Percentiles rank a stretch among this genome's conserved stretches.
These are phyloP conservation scores for Diachasmimorpha longicaudata DNA, from an alignment of 1,140 invertebrate genomes.

Conservation along the genomic window DNA sequence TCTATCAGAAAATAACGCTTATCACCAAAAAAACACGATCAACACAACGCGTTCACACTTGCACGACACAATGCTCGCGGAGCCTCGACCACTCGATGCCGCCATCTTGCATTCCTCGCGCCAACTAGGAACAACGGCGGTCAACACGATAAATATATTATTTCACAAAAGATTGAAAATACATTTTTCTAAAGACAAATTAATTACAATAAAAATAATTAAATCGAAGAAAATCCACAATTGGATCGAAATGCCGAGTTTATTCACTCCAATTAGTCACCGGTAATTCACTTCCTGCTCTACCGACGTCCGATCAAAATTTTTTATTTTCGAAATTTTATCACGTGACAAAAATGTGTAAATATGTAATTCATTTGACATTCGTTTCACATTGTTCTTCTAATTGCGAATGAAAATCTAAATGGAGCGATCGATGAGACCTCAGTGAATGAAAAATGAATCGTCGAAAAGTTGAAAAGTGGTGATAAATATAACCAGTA, in stretches of 20 bases:
- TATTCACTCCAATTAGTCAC: not conserved
- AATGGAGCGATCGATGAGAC: not conserved
- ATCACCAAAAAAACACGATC: no score
- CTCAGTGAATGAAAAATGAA: slow-evolving; percentile 1
- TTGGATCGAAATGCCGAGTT: not conserved
- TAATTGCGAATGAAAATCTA: slow-evolving; percentile 8
- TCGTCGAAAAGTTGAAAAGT: not conserved
- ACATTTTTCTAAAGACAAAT: no score
- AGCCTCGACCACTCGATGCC: no score
- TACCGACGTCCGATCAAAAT: not conserved
- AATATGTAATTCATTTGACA: slow-evolving; percentile 38
- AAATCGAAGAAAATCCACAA: no score
- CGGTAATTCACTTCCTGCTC: not conserved
- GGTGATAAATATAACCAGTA: not conserved
- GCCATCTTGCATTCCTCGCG: no score
- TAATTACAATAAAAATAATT: no score
- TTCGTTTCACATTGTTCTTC: slow-evolving; percentile 48
- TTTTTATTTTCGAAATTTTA: not conserved
- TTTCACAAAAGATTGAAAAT: no score
- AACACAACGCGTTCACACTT: no score
- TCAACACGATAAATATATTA: no score
- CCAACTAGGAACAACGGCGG: no score
- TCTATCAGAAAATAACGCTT: no score
- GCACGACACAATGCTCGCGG: no score
- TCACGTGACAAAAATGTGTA: slow-evolving; percentile 2